Evolutionary conservation across 2,888 invertebrate genomes (phyloP), one percentile per base, ranked within the genome.

Genomic region (Cephonodes hylas): DNA sequence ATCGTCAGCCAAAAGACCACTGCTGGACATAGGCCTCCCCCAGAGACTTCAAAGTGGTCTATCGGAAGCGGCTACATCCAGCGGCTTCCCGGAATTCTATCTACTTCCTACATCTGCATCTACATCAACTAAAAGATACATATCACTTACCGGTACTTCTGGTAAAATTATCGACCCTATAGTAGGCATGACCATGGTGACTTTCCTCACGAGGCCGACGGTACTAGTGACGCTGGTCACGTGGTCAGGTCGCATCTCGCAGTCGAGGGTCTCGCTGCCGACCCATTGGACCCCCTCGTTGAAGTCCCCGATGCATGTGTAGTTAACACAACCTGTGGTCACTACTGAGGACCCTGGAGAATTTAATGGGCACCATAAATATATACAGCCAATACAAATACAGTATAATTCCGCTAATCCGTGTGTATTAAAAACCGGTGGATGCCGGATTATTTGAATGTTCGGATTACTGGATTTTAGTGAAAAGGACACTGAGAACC

Each of bases 241-340:
- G 62, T 34, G 13, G 61, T 31, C 0, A 69, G 63, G 1, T 3
- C 62, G 66, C 56, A 20, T n/a, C n/a, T n/a, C n/a, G 59, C 89
- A 89, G 27, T 69, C 71, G 0, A 72, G 67, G 1, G 76, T 69
- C 0, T 70, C 73, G 0, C 80, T 83, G 22, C 80, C 81, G 42
- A 89, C 68, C 76, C 84, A 86, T 58, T 86, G 83, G 2, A 89
- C 86, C 0, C 93, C 93, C 20, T 84, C 81, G 70, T 88, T 89
- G 75, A 86, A 93, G 67, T 91, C 83, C 0, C 93, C 93, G 0
- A 84, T 70, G 66, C 93, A 93, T 0, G 72, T 78, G 67, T 82
- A 81, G 1, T 72, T 77, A 13, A 69, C 72, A 60, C 89, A 89
- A 6, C 71, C 68, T 1, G 67, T 58, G 0, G 70, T 66, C n/a